Evolutionary conservation across 1,140 invertebrate genomes (phyloP).

Genomic region (Linepithema humile): DNA sequence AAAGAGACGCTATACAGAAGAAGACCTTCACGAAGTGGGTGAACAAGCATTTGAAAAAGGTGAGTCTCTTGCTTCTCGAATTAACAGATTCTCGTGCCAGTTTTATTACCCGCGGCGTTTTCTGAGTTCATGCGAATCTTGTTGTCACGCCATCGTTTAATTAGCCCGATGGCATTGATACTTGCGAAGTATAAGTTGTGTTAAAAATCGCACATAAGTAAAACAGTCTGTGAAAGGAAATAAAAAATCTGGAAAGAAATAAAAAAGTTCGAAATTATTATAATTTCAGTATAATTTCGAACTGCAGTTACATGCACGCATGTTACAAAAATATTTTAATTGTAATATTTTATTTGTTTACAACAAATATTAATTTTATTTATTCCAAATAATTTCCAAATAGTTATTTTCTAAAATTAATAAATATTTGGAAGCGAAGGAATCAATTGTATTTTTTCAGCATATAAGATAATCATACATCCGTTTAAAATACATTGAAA

Average conservation of each 20-base stretch:
- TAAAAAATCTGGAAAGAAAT: no score
- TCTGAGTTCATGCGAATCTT: not conserved
- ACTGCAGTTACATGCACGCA: no score
- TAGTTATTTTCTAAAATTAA: no score
- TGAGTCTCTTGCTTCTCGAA: slow-evolving; percentile 84
- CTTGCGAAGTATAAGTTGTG: not conserved
- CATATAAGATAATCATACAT: not conserved
- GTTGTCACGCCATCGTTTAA: slow-evolving; percentile 4
- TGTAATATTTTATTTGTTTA: not conserved
- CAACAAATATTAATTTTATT: no score
- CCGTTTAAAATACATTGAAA: not conserved
- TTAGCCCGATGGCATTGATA: not conserved
- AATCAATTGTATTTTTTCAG: not conserved
- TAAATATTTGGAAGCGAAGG: not conserved
- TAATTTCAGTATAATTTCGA: no score
- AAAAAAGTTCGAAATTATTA: no score
- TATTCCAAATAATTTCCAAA: no score
- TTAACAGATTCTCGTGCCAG: not conserved
- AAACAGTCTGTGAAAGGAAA: not conserved
- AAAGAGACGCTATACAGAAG: slow-evolving; percentile 99
- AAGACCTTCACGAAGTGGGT: slow-evolving; percentile 99
- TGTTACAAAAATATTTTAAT: not conserved
- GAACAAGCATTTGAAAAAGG: slow-evolving; percentile 99
- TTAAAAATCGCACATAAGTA: not conserved
- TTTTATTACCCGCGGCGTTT: not conserved